Evolutionary conservation across 1,140 invertebrate species (phyloP), one percentile per base, ranked within the genome.

Genomic region (Drosophila parvula): DNA sequence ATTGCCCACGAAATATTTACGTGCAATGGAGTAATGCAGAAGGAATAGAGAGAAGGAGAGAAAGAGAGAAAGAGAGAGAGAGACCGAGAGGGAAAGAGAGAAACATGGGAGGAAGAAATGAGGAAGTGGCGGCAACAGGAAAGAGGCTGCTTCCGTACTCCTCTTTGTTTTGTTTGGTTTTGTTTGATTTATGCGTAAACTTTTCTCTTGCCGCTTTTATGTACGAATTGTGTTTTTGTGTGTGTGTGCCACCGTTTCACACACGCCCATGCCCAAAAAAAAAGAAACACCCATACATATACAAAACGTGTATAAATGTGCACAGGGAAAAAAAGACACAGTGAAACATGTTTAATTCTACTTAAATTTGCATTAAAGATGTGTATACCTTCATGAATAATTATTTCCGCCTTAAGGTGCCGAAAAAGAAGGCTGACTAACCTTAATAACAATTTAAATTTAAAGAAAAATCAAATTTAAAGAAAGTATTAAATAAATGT

Each of bases 141-240:
- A 38, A 38, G 51, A 55, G 51, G 5, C 48, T 34, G 36, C 40
- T 38, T 51, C 43, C 57, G 36, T 47, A 16, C 47, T 57, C 58
- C 27, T 51, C 60, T 64, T 64, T 71, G 59, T 45, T 70, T 57
- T 64, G 73, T 40, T 44, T 61, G 57, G 30, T 50, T 85, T 73
- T 65, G 68, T 78, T 76, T 88, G 82, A 88, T 86, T 86, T 86
- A 86, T 86, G 82, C 80, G 70, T 88, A 69, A 86, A 86, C 65
- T 88, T 84, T 76, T 50, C 22, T 71, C 38, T 58, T 71, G 65
- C 62, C 47, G 47, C 43, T 55, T 61, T 69, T 81, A 79, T 75
- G 64, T 69, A 61, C 22, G 62, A 41, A 41, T 53, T 45, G 32
- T 50, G 32, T 50, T 57, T 34, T 53, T 34, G 41, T 44, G 16